Evolutionary conservation across 1,140 invertebrate species (phyloP), one percentile per base, ranked within the genome.

Genomic region (Trypoxylus dichotomus): DNA sequence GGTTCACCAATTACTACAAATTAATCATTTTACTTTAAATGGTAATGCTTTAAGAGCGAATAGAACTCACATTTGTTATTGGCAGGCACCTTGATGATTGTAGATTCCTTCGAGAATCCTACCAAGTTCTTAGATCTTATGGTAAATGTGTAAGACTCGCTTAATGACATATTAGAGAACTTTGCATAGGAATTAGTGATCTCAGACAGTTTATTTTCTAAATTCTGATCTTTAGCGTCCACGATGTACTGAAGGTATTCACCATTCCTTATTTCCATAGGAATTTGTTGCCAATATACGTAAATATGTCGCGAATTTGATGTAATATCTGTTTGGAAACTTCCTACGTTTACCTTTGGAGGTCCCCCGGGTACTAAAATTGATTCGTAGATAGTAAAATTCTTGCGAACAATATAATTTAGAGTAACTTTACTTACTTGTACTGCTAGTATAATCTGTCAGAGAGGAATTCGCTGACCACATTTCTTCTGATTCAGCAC

Each of bases 281-380:
- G 88, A 72, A 94, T 89, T 75, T 90, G 87, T 83, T 92, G 90
- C 92, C 93, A 94, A 83, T 93, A 93, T 21, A 94, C 85, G 84
- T 89, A 91, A 27, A 93, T 85, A 71, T 91, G 88, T 74, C 90
- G 84, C 76, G 83, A 84, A 7, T 68, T 54, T 78, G 87, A 89
- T n/a, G 85, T 85, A 76, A 88, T 85, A 84, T 92, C 90, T 27
- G 25, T 27, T 73, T 73, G 29, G 84, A 93, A 94, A 79, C 90
- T 90, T 37, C 92, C 92, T 21, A 90, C 85, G 79, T 89, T 89
- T 27, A 89, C 91, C 80, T 88, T 87, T 13, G 93, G 92, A 42
- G 92, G 88, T 60, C 85, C 83, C 11, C 87, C 87, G 25, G 93
- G 93, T 78, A 88, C 87, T 87, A 77, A 63, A 60, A 79, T 76